Base-by-base conservation (phyloP, 2,797 vertebrate genomes). In the Sus cebifrons region DNA sequence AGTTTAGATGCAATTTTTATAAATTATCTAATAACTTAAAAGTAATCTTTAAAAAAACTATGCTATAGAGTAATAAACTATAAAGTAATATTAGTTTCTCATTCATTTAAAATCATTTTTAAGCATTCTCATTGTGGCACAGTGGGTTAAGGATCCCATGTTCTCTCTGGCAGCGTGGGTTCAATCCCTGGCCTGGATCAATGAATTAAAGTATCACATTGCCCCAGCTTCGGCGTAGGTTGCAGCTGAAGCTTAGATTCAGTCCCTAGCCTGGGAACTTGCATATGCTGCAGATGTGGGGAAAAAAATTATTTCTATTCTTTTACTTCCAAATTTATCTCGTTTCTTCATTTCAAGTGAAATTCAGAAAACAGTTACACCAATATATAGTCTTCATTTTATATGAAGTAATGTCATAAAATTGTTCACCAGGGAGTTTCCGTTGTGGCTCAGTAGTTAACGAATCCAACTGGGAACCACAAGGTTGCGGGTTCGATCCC, bases 1-100 rank as follows among this genome's bases (percentile, higher is more conserved):
- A 36, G 36, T 83, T 87, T 86, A 78, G 71, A 86, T 92, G 9
- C 21, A 77, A 27, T 96, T 86, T 84, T 94, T 78, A 83, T 60
- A 87, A 71, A 16, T 94, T 92, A 87, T 7, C 49, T 75, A 65
- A 62, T 79, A 93, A 82, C 84, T 17, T 96, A 86, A 95, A 88
- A 89, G 75, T 94, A 68, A 79, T 54, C 91, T 14, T 92, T 92
- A 73, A 68, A 70, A 87, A 81, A 94, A 92, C 40, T 79, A 16
- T 86, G 21, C 44, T 68, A 12, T 10, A 86, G 58, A 89, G 18
- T 94, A 94, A 68, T 86, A 88, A 94, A 89, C 77, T 44, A 75
- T 81, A 91, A 84, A 90, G 44, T 91, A 82, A 64, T 40, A 49
- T 17, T 89, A 49, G 86, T 86, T 94, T 92, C 58, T 93, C 56